Base-by-base conservation (phyloP, 2,888 invertebrate species). In the Stomorhina lunata region DNA sequence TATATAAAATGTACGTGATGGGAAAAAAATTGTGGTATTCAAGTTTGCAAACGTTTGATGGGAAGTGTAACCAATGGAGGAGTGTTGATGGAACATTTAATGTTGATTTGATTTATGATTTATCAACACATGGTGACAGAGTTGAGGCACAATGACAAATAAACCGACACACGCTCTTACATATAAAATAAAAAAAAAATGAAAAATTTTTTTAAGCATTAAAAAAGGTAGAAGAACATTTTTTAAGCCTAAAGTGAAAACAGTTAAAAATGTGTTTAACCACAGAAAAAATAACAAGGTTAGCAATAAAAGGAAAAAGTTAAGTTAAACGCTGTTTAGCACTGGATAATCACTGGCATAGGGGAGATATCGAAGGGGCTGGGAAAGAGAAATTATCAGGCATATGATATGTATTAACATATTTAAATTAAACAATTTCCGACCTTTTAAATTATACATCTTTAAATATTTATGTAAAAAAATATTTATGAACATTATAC, bases 11-110 rank as follows among this genome's bases (percentile, higher is more conserved):
- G 22, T 61, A 63, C 69, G 61, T 69, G 77, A 15, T 45, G 9
- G 43, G 17, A 43, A 15, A 15, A 6, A 45, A 45, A 20, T 75
- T 55, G 27, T 43, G n/a, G n/a, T 27, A 25, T 29, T 6, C 32
- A 29, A 32, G 22, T 22, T 4, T 65, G 10, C 32, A 17, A 6
- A 59, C n/a, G n/a, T n/a, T n/a, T n/a, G n/a, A n/a, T n/a, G n/a
- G n/a, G n/a, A 53, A 57, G 32, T 9, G 10, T 22, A 32, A 17
- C 12, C 29, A 43, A 55, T 48, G 63, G 20, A 65, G 71, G n/a
- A n/a, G n/a, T n/a, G n/a, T n/a, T n/a, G n/a, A n/a, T 55, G 78
- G 71, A 29, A 65, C 15, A 65, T 71, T 71, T 71, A 43, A 76
- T 37, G 45, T 63, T 45, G 48, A 48, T 71, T 78, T 65, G 55